These are phyloP conservation scores for Callocephalon fimbriatum DNA, from an alignment of 2,113 vertebrate genomes.

Conservation along the genomic window DNA sequence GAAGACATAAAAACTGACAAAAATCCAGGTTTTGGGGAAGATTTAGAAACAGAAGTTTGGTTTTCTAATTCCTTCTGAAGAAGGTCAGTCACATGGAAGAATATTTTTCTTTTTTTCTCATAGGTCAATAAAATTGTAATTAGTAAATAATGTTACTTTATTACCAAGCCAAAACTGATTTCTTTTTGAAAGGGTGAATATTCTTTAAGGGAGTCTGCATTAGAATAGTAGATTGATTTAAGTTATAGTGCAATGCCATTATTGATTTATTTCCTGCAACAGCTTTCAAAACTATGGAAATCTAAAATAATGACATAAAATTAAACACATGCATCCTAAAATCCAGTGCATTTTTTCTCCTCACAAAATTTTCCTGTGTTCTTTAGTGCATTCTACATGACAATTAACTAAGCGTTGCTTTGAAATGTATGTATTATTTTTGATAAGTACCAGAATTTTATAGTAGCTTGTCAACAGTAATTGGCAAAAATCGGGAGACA, in stretches of 20 bases:
- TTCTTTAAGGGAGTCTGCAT: background rate
- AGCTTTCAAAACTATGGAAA: background rate
- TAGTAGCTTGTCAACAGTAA: conserved; percentile 16
- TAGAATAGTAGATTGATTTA: background rate
- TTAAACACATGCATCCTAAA: background rate
- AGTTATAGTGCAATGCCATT: background rate
- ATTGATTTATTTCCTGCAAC: background rate
- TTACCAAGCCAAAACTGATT: background rate
- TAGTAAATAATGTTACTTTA: background rate
- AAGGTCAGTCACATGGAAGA: background rate
- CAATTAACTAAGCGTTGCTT: background rate
- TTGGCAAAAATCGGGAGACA: background rate
- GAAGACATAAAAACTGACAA: background rate
- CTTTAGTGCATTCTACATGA: background rate
- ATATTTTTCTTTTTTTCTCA: background rate
- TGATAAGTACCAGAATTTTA: conserved; percentile 5
- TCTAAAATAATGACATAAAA: background rate
- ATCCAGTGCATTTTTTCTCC: background rate
- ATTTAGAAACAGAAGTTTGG: background rate
- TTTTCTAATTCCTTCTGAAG: background rate
- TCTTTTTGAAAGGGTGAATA: background rate
- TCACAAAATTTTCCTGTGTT: background rate
- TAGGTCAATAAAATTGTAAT: background rate
- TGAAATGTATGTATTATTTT: conserved; percentile 17
- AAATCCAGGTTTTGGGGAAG: background rate